Evolutionary conservation across 1,140 invertebrate genomes (phyloP), one percentile per base, ranked within the genome.

Genomic region (Penaeus vannamei): DNA sequence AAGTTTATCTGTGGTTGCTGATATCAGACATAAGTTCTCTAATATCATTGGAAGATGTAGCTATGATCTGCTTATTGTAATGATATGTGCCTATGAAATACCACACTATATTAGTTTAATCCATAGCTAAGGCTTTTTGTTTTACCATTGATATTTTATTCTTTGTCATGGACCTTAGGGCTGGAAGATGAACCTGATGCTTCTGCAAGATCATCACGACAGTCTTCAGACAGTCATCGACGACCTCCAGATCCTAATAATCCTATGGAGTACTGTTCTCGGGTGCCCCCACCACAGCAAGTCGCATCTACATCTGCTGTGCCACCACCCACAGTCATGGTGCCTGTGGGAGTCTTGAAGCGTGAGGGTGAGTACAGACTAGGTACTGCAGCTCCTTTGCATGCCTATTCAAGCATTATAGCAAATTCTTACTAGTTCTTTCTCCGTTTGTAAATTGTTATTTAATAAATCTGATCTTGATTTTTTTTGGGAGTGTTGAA

Each of bases 211-310:
- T 53, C 53, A 76, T 76, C 69, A 29, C 69, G 59, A 8, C 42
- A 83, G 59, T 76, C 77, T 8, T 17, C 69, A 61, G 61, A 26
- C 60, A 26, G 26, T 59, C 80, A 59, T 3, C 66, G 91, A n/a
- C 91, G 91, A 22, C 92, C 92, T 77, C 97, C 96, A 83, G 97
- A 97, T 94, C 97, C 97, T 77, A 97, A 97, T 93, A 97, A 98
- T 94, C 97, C 97, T 60, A 96, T 96, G 95, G 97, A 98, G 93
- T 98, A 98, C 93, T 97, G 97, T 93, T 97, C 96, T 79, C 96
- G 96, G 64, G 95, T 98, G 93, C 96, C 97, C 90, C 96, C 97
- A 90, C 94, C 96, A 90, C 95, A 97, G 93, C 97, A 97, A 94
- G 95, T 95, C 91, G 94, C 93, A 80, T 92, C 93, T 36, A 92